These are phyloP conservation scores for Himalopsyche phryganea DNA, from an alignment of 1,140 invertebrate genomes.

Conservation along the genomic window DNA sequence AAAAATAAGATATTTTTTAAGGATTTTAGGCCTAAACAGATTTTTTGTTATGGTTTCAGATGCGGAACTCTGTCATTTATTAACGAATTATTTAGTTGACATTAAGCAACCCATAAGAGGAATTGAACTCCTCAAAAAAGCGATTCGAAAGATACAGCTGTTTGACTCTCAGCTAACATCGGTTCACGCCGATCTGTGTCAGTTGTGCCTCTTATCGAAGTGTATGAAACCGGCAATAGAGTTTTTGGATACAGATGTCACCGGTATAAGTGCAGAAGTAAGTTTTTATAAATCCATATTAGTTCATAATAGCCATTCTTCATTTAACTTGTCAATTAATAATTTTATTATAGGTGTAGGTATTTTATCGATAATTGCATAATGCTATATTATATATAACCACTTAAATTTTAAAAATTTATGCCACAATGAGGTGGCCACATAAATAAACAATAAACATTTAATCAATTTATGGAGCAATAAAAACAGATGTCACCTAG, in stretches of 20 bases:
- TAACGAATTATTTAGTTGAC: conserved; percentile 76
- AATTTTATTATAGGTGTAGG: too few relatives aligned
- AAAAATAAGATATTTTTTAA: too few relatives aligned
- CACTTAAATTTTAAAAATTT: too few relatives aligned
- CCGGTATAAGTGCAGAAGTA: conserved; percentile 83
- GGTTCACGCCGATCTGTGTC: conserved; percentile 90
- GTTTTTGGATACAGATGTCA: conserved; percentile 88
- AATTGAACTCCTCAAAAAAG: conserved; percentile 77
- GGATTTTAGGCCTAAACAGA: too few relatives aligned
- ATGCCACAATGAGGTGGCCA: too few relatives aligned
- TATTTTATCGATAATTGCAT: too few relatives aligned
- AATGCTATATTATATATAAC: too few relatives aligned
- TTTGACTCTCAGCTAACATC: conserved; percentile 87
- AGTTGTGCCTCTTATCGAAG: conserved; percentile 86
- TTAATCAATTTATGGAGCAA: too few relatives aligned
- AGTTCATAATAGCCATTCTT: too few relatives aligned
- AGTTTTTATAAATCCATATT: conserved; percentile 32
- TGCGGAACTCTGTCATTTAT: conserved; percentile 82
- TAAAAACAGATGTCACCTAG: too few relatives aligned
- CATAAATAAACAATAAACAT: too few relatives aligned
- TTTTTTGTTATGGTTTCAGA: conserved; percentile 53
- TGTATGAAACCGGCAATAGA: conserved; percentile 88
- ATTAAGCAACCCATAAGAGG: conserved; percentile 75
- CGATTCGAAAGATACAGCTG: conserved; percentile 85
- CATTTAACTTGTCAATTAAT: too few relatives aligned